These are phyloP conservation scores for Philotrypesis tridentata DNA, from an alignment of 1,140 invertebrate species.

Conservation along the genomic window DNA sequence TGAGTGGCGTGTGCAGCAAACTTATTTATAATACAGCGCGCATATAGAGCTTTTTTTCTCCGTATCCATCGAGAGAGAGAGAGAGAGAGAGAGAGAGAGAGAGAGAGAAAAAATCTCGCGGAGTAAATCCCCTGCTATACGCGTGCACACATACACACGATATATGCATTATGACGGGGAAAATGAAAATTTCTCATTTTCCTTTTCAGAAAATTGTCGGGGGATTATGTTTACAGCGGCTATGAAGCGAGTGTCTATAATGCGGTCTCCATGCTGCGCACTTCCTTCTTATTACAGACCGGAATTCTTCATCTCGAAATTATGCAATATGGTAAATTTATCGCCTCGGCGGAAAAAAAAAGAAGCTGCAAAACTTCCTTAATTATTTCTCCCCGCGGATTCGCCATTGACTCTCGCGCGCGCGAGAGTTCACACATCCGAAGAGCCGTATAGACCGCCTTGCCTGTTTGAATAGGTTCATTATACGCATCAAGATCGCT, in stretches of 20 bases:
- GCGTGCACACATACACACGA: background rate
- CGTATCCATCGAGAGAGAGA: background rate
- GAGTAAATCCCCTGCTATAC: background rate
- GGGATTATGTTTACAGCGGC: background rate
- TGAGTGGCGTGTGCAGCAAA: background rate
- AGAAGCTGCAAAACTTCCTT: background rate
- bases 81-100: too few relatives aligned
- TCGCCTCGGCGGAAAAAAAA: background rate
- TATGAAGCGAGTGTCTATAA: background rate
- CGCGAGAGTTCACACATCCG: conserved; percentile 5
- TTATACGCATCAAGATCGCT: background rate
- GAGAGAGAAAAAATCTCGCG: background rate
- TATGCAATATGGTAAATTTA: conserved; percentile 27
- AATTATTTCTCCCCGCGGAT: conserved; percentile 34
- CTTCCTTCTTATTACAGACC: conserved; percentile 36
- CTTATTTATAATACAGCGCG: background rate
- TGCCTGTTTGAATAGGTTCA: too few relatives aligned
- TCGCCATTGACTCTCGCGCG: background rate
- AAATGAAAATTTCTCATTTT: background rate
- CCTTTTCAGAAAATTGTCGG: conserved; percentile 20
- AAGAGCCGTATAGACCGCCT: background rate
- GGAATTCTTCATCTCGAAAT: conserved; percentile 19
- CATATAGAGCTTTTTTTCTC: background rate
- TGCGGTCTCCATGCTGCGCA: background rate
- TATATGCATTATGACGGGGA: background rate